Percentiles rank a stretch among this genome's conserved stretches.
Conservation (phyloP, 1,140 invertebrate species). For the Drosophila athabasca region DNA sequence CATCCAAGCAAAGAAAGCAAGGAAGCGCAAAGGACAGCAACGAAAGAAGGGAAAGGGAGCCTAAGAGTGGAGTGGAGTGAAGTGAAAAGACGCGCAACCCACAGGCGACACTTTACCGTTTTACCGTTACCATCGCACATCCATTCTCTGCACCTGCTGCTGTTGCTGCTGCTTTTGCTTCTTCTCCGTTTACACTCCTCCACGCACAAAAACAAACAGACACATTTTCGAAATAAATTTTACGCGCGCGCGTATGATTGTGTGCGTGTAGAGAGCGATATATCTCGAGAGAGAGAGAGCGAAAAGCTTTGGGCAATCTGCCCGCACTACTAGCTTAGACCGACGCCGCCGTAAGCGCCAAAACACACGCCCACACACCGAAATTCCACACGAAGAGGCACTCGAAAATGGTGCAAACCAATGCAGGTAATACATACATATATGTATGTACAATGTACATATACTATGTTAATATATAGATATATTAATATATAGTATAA, state of each 20-base stretch:
- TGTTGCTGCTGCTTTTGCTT: neutral
- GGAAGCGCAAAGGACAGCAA: constrained; percentile 3
- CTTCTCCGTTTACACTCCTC: constrained; percentile 14
- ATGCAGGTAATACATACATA: constrained; percentile 60
- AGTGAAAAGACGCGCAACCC: too few relatives aligned
- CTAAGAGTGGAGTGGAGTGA: neutral
- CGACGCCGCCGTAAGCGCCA: constrained; percentile 29
- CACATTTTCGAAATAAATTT: constrained; percentile 50
- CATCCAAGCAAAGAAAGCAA: constrained; percentile 1
- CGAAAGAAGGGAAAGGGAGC: neutral
- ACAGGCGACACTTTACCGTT: constrained; percentile 33
- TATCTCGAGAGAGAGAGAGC: too few relatives aligned
- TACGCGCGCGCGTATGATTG: constrained; percentile 35
- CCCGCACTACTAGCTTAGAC: too few relatives aligned
- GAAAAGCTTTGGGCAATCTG: constrained; percentile 51
- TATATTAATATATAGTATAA: too few relatives aligned
- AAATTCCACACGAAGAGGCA: constrained; percentile 4
- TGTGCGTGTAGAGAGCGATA: too few relatives aligned
- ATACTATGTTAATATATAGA: too few relatives aligned
- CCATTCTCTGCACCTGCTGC: constrained; percentile 29
- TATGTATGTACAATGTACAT: neutral
- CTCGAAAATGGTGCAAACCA: constrained; percentile 72
- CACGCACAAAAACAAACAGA: constrained; percentile 44
- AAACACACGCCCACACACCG: constrained; percentile 48
- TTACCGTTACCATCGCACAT: too few relatives aligned